phyloP scores from a whole-genome alignment of 2,113 vertebrate species.

The Eulemur macaco region DNA sequence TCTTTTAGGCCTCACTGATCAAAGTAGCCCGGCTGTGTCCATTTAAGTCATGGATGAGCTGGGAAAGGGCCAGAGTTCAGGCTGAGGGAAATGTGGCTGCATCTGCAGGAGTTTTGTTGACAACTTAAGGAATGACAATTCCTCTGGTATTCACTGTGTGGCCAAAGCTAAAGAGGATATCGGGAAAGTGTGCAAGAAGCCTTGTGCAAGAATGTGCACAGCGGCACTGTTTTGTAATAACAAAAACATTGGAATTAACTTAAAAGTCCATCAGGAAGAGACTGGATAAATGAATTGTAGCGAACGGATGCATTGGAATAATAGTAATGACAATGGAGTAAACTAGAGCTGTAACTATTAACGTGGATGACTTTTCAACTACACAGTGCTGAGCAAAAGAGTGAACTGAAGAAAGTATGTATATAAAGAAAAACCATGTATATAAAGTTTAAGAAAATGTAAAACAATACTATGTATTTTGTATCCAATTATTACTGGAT shows the following conservation, averaged over 20 bases:
- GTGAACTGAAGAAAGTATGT: not conserved
- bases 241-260: not conserved
- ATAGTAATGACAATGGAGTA: not conserved
- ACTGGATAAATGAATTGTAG: not conserved
- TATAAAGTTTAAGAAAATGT: not conserved
- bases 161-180: not conserved
- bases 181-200: not conserved
- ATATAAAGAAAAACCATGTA: not conserved
- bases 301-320: not conserved
- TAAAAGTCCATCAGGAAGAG: not conserved
- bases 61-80: conserved; percentile 61
- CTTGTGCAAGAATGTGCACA: not conserved
- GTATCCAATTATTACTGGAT: not conserved
- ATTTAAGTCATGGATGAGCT: conserved; percentile 64
- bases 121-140: not conserved
- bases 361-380: not conserved
- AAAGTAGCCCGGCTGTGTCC: conserved; percentile 34
- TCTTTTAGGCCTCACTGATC: conserved; percentile 66
- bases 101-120: not conserved
- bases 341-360: not conserved
- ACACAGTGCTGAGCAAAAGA: not conserved
- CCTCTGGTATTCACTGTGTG: not conserved
- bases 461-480: not conserved
- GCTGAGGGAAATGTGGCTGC: not conserved
- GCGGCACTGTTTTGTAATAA: not conserved